Evolutionary conservation across 2,888 invertebrate genomes (phyloP).

Genomic region (Brassicogethes aeneus): DNA sequence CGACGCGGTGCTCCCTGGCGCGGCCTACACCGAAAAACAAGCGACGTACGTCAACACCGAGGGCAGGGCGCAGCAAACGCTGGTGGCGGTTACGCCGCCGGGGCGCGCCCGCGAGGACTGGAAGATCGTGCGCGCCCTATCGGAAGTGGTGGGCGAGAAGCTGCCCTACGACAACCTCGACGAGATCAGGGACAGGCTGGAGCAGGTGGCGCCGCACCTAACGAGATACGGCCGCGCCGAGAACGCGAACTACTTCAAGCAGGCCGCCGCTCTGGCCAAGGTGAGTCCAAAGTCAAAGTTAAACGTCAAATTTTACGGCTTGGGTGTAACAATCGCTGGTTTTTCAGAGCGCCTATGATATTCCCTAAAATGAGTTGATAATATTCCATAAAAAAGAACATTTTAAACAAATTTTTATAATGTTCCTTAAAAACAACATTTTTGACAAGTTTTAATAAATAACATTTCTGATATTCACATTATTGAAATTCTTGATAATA

Average conservation of each 20-base stretch:
- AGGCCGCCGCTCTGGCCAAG: conserved; percentile 66
- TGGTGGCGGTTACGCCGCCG: conserved; percentile 81
- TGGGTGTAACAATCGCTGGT: too few relatives aligned
- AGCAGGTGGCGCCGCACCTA: conserved; percentile 83
- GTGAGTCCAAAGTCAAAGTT: conserved; percentile 42
- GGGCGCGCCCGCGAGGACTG: conserved; percentile 93
- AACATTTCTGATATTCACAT: too few relatives aligned
- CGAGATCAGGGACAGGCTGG: conserved; percentile 73
- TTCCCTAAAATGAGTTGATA: too few relatives aligned
- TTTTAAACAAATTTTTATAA: too few relatives aligned
- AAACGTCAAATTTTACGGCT: too few relatives aligned
- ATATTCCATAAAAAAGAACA: too few relatives aligned
- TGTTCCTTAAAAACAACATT: too few relatives aligned
- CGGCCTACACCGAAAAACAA: conserved; percentile 97
- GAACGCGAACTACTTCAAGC: conserved; percentile 72
- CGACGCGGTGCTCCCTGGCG: conserved; percentile 88
- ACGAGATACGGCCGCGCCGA: conserved; percentile 77
- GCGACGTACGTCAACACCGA: conserved; percentile 98
- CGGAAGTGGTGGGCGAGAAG: conserved; percentile 66
- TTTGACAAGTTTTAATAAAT: too few relatives aligned
- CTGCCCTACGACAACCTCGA: conserved; percentile 78
- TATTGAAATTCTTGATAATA: too few relatives aligned
- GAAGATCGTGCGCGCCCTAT: conserved; percentile 95
- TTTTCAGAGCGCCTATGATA: too few relatives aligned
- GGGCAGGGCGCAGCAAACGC: conserved; percentile 89